phyloP scores from a whole-genome alignment of 2,797 vertebrate genomes.

The Spatula versicolor region DNA sequence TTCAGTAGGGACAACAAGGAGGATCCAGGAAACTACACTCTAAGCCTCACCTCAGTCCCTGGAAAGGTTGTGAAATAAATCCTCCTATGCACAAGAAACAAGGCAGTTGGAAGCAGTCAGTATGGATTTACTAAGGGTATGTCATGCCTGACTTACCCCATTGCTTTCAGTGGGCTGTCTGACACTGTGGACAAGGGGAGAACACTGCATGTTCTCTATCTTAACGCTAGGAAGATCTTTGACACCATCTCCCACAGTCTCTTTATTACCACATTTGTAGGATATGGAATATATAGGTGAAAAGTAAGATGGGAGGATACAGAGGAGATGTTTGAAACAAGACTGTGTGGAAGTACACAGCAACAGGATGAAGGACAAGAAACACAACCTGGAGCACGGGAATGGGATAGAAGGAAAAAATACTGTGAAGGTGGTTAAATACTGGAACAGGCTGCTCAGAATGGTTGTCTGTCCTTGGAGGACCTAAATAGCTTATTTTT shows the following conservation, averaged over 20 bases:
- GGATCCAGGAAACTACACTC: background rate
- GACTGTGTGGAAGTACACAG: background rate
- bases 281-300: background rate
- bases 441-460: background rate
- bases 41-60: background rate
- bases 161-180: background rate
- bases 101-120: background rate
- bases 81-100: background rate
- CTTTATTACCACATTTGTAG: background rate
- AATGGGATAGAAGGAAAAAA: background rate
- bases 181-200: background rate
- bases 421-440: background rate
- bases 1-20: background rate
- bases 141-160: background rate
- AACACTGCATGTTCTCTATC: background rate
- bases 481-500: background rate
- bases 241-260: background rate
- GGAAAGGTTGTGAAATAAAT: background rate
- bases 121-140: background rate
- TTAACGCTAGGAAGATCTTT: background rate
- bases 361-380: background rate
- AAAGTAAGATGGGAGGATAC: background rate
- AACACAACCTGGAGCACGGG: rapidly evolving
- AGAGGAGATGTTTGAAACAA: background rate
- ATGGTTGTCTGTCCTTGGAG: background rate